Evolutionary conservation across 2,888 invertebrate genomes (phyloP).

Genomic region (Mimas tiliae): DNA sequence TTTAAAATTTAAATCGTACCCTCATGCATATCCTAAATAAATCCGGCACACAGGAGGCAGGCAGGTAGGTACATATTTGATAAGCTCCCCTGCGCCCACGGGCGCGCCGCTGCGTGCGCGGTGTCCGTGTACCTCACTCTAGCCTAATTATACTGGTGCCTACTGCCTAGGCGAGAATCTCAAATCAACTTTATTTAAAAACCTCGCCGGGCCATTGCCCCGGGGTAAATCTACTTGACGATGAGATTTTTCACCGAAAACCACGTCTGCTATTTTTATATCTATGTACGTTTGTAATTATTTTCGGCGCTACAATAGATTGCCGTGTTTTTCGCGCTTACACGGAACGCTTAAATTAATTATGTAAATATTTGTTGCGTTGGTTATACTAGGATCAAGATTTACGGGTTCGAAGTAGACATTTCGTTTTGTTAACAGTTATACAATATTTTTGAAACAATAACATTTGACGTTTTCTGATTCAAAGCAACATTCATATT

Average conservation of each 20-base stretch:
- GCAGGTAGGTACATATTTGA: slow-evolving; percentile 83
- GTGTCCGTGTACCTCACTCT: slow-evolving; percentile 60
- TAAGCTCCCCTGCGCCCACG: slow-evolving; percentile 71
- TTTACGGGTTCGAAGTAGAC: not conserved
- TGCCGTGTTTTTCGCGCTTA: not conserved
- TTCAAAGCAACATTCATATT: no score
- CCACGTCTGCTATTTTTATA: slow-evolving; percentile 34
- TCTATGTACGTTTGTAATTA: slow-evolving; percentile 23
- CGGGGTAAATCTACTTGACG: slow-evolving; percentile 36
- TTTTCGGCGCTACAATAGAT: slow-evolving; percentile 6
- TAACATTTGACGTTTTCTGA: not conserved
- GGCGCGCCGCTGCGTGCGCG: slow-evolving; percentile 53
- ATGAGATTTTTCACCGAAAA: slow-evolving; percentile 37
- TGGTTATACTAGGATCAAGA: not conserved
- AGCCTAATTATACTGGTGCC: slow-evolving; percentile 74
- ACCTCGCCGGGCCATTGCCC: slow-evolving; percentile 47
- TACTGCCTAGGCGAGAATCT: slow-evolving; percentile 65
- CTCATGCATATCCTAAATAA: slow-evolving; percentile 85
- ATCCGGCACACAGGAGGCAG: slow-evolving; percentile 77
- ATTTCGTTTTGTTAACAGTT: not conserved
- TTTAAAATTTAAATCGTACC: slow-evolving; percentile 84
- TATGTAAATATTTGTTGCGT: not conserved
- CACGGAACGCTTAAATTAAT: not conserved
- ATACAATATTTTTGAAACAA: not conserved
- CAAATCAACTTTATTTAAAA: slow-evolving; percentile 66